Conservation (phyloP, 2,888 invertebrate species). For the Petrolisthes cinctipes region DNA sequence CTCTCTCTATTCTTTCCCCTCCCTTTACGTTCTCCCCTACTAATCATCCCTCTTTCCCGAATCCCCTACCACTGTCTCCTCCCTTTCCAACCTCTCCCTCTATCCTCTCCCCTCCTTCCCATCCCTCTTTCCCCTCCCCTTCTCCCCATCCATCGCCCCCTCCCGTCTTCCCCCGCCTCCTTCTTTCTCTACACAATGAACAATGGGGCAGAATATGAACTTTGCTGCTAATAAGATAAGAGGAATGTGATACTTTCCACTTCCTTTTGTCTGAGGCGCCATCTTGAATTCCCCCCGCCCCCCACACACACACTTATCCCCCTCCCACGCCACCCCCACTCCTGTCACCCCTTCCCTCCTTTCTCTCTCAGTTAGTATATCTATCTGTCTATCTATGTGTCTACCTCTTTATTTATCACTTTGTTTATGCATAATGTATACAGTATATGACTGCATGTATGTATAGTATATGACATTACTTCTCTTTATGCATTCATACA, state of each 20-base stretch:
- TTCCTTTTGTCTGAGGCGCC: not conserved
- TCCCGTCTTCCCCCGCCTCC: not conserved
- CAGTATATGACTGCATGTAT: too few relatives aligned
- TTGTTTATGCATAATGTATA: too few relatives aligned
- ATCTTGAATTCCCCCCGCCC: too few relatives aligned
- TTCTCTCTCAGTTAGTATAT: too few relatives aligned
- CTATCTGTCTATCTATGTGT: too few relatives aligned
- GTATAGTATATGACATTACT: too few relatives aligned
- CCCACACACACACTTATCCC: too few relatives aligned
- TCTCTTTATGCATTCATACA: too few relatives aligned
- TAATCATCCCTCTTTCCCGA: not conserved
- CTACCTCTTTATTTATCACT: too few relatives aligned
- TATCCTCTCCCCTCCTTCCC: not conserved
- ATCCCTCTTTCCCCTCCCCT: not conserved
- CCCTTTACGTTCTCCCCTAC: not conserved
- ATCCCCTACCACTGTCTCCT: not conserved
- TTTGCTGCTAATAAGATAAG: slow-evolving; percentile 13
- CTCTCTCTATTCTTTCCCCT: not conserved
- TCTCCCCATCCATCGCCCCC: not conserved
- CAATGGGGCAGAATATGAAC: slow-evolving; percentile 11
- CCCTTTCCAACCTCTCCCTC: slow-evolving; percentile 10
- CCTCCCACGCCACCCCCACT: too few relatives aligned
- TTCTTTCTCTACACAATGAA: not conserved
- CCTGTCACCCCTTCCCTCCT: too few relatives aligned
- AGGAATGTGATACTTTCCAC: not conserved